A percentile compares a stretch with the other conserved stretches of the same genome.
Conservation (phyloP, 2,888 invertebrate species). For the Heliconius sara region DNA sequence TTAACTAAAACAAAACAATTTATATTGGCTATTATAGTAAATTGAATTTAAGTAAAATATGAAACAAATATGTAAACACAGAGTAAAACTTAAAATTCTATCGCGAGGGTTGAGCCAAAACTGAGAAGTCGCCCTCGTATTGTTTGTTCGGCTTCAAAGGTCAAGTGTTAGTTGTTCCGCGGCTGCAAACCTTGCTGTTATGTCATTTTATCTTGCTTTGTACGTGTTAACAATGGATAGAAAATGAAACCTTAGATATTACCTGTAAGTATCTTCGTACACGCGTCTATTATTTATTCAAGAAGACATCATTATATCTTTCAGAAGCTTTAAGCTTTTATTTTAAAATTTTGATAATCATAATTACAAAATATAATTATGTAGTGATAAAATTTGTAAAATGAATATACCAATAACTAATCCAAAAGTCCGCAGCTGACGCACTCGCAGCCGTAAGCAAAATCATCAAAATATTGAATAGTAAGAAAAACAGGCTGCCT, state of each 20-base stretch:
- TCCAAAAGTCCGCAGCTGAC: conserved; percentile 87
- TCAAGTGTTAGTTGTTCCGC: conserved; percentile 37
- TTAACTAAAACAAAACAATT: neutral
- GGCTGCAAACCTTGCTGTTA: conserved; percentile 32
- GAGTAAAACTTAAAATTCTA: conserved; percentile 15
- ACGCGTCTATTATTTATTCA: conserved; percentile 7
- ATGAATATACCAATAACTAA: conserved; percentile 85
- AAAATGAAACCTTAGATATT: conserved; percentile 20
- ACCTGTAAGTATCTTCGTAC: neutral
- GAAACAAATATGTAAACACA: neutral
- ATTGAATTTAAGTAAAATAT: no score
- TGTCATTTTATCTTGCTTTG: conserved; percentile 34
- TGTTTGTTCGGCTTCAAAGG: conserved; percentile 44
- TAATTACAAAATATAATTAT: neutral
- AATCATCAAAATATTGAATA: conserved; percentile 61
- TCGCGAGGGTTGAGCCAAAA: conserved; percentile 37
- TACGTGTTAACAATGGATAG: conserved; percentile 21
- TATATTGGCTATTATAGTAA: neutral
- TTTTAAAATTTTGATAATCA: neutral
- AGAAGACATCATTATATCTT: neutral
- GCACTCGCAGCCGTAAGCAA: conserved; percentile 84
- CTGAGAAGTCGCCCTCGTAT: conserved; percentile 34
- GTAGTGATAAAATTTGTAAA: neutral
- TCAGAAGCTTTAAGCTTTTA: no score
- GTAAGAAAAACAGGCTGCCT: conserved; percentile 64